Percentiles rank a stretch among this genome's conserved stretches.
Evolutionary conservation across 2,797 vertebrate genomes (phyloP).

Genomic region (Ciconia nigra): DNA sequence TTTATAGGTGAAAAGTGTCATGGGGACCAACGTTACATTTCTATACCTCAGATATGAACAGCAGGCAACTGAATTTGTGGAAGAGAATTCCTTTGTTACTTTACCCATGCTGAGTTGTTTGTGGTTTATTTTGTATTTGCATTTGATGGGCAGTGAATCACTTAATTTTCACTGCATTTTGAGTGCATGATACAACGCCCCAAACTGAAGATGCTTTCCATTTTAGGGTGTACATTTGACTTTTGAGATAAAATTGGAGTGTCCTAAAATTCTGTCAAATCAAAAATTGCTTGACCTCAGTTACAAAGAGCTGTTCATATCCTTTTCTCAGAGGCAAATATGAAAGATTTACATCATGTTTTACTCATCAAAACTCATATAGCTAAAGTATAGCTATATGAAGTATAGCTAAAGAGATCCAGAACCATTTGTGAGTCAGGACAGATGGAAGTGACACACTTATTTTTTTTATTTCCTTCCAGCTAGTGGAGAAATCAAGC

Average conservation of each 20-base stretch:
- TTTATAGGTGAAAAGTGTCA: background rate
- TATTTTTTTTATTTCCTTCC: background rate
- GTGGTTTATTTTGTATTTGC: background rate
- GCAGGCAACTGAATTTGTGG: background rate
- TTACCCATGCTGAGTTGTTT: background rate
- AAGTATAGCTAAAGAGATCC: background rate
- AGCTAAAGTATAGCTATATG: background rate
- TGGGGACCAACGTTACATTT: background rate
- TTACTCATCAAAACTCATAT: background rate
- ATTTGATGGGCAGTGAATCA: background rate
- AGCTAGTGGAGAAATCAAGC: background rate
- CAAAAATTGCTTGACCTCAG: background rate
- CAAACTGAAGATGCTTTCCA: background rate
- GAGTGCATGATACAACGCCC: background rate
- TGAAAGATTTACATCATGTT: background rate
- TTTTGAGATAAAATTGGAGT: background rate
- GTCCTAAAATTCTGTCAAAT: background rate
- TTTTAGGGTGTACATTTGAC: background rate
- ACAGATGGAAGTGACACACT: background rate
- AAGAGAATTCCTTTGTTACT: background rate
- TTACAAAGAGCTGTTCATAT: background rate
- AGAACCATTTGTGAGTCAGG: background rate
- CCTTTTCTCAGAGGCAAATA: background rate
- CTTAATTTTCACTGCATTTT: background rate
- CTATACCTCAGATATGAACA: background rate